These are phyloP conservation scores for Lophura nycthemera DNA, from an alignment of 2,113 vertebrate genomes.

Conservation along the genomic window DNA sequence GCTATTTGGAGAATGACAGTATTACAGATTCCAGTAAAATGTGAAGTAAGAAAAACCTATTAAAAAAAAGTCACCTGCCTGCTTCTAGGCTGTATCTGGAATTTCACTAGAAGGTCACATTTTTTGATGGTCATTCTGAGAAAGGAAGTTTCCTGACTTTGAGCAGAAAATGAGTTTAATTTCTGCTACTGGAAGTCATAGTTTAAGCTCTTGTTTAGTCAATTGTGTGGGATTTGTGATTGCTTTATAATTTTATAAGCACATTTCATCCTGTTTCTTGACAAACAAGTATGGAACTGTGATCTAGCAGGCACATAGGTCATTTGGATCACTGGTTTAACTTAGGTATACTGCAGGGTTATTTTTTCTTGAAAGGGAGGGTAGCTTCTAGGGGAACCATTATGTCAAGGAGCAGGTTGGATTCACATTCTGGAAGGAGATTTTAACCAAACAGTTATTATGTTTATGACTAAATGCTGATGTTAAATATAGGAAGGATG, in stretches of 20 bases:
- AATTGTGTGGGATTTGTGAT: neutral
- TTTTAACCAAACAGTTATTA: neutral
- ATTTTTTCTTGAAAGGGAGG: neutral
- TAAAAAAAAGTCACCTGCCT: neutral
- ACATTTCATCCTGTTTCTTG: neutral
- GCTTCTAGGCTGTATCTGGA: neutral
- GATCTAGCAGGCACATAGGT: fast-evolving
- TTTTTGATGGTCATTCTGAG: neutral
- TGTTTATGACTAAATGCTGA: neutral
- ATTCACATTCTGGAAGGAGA: neutral
- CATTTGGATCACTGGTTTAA: neutral
- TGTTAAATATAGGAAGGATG: neutral
- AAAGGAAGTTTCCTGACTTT: neutral
- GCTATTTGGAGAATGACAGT: neutral
- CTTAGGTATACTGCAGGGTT: neutral
- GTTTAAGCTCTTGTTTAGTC: neutral
- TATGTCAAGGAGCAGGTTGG: neutral
- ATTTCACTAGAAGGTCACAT: neutral
- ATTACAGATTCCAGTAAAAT: neutral
- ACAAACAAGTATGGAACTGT: neutral
- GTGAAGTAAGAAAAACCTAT: neutral
- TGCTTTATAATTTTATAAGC: neutral
- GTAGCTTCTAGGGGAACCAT: fast-evolving
- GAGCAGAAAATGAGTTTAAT: neutral
- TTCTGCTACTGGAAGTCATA: neutral